These are phyloP conservation scores for Alauda arvensis DNA, from an alignment of 2,797 vertebrate genomes.

Conservation along the genomic window DNA sequence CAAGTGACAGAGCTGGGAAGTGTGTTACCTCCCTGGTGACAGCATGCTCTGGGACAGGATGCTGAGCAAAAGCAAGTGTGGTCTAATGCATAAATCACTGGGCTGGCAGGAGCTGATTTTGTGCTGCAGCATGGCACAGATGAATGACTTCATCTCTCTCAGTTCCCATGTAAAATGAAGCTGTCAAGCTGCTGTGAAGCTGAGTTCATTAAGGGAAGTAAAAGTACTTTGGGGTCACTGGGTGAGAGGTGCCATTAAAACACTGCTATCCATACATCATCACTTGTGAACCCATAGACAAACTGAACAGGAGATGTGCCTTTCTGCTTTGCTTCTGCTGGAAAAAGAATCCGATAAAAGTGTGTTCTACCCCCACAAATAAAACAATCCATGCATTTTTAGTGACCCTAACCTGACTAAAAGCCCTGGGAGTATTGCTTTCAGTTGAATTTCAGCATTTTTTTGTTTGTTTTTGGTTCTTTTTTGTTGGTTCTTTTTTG, in stretches of 20 bases:
- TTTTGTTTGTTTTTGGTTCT: background rate
- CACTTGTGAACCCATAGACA: background rate
- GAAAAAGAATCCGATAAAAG: background rate
- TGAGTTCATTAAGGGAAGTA: background rate
- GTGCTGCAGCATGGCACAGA: background rate
- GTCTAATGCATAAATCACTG: background rate
- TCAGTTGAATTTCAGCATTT: background rate
- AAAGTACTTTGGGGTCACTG: background rate
- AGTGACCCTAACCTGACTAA: background rate
- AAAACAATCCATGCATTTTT: background rate
- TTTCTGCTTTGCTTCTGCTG: background rate
- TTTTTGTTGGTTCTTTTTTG: background rate
- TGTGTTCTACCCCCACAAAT: background rate
- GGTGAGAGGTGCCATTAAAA: slow-evolving; percentile 19
- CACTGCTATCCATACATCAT: background rate
- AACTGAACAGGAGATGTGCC: background rate
- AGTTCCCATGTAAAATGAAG: background rate
- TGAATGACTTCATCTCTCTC: background rate
- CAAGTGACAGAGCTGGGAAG: background rate
- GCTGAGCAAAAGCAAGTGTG: background rate
- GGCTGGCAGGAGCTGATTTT: background rate
- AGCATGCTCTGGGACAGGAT: background rate
- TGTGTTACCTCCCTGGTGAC: background rate
- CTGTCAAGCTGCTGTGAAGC: background rate
- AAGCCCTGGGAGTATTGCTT: background rate